Evolutionary conservation across 2,888 invertebrate species (phyloP).

Genomic region (Diplazon laetatorius): DNA sequence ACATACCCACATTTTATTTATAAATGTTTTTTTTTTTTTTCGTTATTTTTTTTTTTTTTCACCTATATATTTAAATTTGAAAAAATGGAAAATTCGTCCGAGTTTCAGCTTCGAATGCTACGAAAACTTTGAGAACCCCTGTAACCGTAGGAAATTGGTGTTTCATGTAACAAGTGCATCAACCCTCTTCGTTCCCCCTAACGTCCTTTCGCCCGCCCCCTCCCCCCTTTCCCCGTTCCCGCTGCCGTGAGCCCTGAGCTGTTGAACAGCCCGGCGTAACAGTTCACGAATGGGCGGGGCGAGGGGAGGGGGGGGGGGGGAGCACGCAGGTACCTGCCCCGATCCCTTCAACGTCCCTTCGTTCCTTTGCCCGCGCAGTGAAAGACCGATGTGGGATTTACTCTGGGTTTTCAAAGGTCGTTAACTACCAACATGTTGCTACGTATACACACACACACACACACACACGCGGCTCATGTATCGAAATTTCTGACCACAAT

Average conservation of each 20-base stretch:
- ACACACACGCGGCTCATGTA: neutral
- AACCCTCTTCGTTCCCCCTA: conserved; percentile 69
- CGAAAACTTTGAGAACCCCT: conserved; percentile 66
- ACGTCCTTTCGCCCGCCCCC: conserved; percentile 58
- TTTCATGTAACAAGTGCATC: conserved; percentile 73
- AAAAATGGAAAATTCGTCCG: neutral
- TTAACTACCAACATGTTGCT: conserved; percentile 11
- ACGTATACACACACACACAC: no score
- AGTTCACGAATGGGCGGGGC: conserved; percentile 50
- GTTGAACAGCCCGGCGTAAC: conserved; percentile 50
- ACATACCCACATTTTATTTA: neutral
- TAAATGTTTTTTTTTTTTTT: conserved; percentile 2
- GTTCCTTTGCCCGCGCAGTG: conserved; percentile 16
- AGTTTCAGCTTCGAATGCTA: neutral
- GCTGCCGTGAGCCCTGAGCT: conserved; percentile 44
- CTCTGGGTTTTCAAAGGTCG: conserved; percentile 30
- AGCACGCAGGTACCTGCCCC: conserved; percentile 56
- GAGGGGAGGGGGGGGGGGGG: no score
- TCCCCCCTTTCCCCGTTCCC: conserved; percentile 30
- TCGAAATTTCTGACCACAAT: conserved; percentile 40
- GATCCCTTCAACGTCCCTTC: conserved; percentile 39
- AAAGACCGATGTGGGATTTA: conserved; percentile 25
- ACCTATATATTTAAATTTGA: no score
- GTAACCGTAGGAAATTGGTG: conserved; percentile 67
- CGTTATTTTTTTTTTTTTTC: neutral